Conservation (phyloP, 92 coral and sea anemone species). For the Palythoa grandis region DNA sequence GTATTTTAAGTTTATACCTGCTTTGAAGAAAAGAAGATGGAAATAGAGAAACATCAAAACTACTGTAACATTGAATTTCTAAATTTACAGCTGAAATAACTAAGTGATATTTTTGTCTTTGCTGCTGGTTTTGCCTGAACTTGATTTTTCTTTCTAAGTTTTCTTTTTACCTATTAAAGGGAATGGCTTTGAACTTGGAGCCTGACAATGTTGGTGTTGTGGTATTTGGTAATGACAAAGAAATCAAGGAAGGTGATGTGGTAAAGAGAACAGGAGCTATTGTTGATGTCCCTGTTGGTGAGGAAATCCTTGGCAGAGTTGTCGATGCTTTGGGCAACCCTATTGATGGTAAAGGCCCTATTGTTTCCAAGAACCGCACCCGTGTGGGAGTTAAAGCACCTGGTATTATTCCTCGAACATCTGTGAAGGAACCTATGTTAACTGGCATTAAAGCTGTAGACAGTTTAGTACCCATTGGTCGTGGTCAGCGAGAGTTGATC, state of each 20-base stretch:
- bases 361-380: slow-evolving; percentile 62
- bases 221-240: slow-evolving; percentile 99
- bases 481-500: slow-evolving; percentile 99
- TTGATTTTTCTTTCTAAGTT: not conserved
- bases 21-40: no score
- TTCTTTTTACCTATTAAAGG: slow-evolving; percentile 56
- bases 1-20: no score
- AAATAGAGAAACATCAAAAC: no score
- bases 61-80: no score
- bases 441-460: slow-evolving; percentile 99
- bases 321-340: slow-evolving; percentile 99
- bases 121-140: not conserved
- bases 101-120: no score
- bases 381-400: slow-evolving; percentile 99
- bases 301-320: slow-evolving; percentile 94
- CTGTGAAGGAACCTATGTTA: slow-evolving; percentile 99
- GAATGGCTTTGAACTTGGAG: slow-evolving; percentile 99
- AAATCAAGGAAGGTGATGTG: slow-evolving; percentile 98
- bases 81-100: no score
- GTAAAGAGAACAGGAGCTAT: slow-evolving; percentile 99
- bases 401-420: slow-evolving; percentile 97
- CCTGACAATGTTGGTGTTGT: slow-evolving; percentile 99
- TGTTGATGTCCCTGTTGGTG: slow-evolving; percentile 99
- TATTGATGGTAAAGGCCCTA: slow-evolving; percentile 97
- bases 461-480: slow-evolving; percentile 99